These are phyloP conservation scores for Allygus modestus DNA, from an alignment of 2,888 invertebrate species.

Conservation along the genomic window DNA sequence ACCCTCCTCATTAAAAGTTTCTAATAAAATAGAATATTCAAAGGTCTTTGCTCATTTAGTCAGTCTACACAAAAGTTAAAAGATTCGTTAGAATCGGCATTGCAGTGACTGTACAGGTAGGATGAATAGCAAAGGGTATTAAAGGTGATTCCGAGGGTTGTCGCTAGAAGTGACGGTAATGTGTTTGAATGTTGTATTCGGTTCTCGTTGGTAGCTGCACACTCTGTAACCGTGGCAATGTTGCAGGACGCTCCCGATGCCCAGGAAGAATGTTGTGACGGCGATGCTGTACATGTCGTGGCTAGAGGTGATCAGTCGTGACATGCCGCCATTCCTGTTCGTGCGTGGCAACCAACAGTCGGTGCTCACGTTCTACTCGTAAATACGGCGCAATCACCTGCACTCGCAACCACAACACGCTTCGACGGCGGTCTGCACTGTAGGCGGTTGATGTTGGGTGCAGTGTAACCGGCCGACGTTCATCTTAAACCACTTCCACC, in stretches of 20 bases:
- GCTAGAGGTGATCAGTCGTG: conserved; percentile 89
- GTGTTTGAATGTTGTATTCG: too few relatives aligned
- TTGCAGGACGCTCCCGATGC: conserved; percentile 93
- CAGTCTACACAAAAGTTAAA: too few relatives aligned
- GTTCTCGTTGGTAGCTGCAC: too few relatives aligned
- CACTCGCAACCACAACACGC: background rate
- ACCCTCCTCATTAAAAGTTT: too few relatives aligned
- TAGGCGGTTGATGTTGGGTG: background rate
- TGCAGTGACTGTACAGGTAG: too few relatives aligned
- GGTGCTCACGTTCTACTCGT: conserved; percentile 94
- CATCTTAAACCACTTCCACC: background rate
- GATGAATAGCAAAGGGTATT: too few relatives aligned
- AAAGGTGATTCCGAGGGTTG: too few relatives aligned
- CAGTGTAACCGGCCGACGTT: background rate
- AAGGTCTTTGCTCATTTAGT: too few relatives aligned
- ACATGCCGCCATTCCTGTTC: conserved; percentile 93
- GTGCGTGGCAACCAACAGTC: conserved; percentile 93
- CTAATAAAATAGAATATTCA: too few relatives aligned
- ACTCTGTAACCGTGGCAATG: background rate
- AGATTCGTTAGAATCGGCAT: too few relatives aligned
- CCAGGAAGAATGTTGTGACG: conserved; percentile 91
- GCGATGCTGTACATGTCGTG: conserved; percentile 94
- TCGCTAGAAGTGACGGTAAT: too few relatives aligned
- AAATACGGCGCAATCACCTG: conserved; percentile 68
- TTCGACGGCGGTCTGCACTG: background rate